Base-by-base conservation (phyloP, 1,140 invertebrate species). In the Diabrotica virgifera region DNA sequence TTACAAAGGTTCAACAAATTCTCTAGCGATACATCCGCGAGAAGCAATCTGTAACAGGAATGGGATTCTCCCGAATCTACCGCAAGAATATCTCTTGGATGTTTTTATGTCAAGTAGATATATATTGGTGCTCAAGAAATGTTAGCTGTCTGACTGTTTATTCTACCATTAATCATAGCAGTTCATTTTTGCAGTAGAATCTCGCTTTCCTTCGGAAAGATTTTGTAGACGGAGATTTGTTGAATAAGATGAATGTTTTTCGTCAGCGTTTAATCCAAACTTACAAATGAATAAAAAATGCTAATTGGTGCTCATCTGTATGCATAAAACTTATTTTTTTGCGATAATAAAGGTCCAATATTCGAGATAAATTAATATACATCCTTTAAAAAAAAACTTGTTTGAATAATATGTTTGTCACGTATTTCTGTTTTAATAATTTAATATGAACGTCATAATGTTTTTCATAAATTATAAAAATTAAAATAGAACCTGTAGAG, bases 111-210 rank as follows among this genome's bases (percentile, higher is more conserved):
- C 53, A 55, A 55, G 53, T 55, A 55, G 53, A 55, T 24, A 55
- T 55, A 55, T 55, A 55, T 55, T 55, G 53, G 53, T 55, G 53
- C 53, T 55, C 53, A 55, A 55, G 53, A 36, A 55, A 55, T 55
- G 53, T 55, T 55, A 55, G 53, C 53, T 55, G 24, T 24, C 53
- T 55, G 35, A 55, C 53, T 55, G 53, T 55, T 55, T 55, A 55
- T 24, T 55, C 35, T 14, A 35, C 53, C 24, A 55, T 55, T 55
- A 55, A 55, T 55, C 53, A 55, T 55, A 24, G 12, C 13, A 7
- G 53, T 36, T 55, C 13, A 55, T 24, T 55, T 55, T 36, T 55
- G 24, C 13, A 13, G 24, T 5, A 13, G 53, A 55, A 10, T 55
- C 35, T 55, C 40, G 40, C n/a, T 8, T 10, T 46, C 40, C 40